These are phyloP conservation scores for Willisornis vidua DNA, from an alignment of 2,113 vertebrate species.

Conservation along the genomic window DNA sequence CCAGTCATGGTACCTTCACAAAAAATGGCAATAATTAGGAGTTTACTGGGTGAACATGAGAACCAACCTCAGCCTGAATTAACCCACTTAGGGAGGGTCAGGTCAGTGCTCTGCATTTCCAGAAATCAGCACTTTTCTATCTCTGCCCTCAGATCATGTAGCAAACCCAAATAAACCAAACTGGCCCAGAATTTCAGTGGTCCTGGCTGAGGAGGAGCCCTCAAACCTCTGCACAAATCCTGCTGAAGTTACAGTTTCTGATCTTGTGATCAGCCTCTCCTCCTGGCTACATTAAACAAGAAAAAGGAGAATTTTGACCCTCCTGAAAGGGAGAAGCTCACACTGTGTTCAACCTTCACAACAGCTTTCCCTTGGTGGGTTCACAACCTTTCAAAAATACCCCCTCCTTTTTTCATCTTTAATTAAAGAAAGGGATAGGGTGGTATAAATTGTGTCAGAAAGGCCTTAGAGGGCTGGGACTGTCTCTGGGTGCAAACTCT, in stretches of 20 bases:
- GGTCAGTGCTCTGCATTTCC: not conserved
- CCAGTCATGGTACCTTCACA: not conserved
- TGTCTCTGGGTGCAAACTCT: not conserved
- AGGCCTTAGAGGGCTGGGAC: not conserved
- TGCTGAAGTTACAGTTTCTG: not conserved
- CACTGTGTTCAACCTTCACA: rapidly evolving
- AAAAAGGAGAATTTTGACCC: not conserved
- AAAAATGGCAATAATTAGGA: not conserved
- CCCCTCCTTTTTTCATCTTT: not conserved
- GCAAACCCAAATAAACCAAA: not conserved
- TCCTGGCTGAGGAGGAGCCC: not conserved
- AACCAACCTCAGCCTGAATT: not conserved
- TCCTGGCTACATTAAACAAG: not conserved
- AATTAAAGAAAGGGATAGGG: not conserved
- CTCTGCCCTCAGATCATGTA: not conserved
- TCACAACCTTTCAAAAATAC: not conserved
- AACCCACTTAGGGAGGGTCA: not conserved
- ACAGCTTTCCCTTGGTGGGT: not conserved
- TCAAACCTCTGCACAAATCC: not conserved
- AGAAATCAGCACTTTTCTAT: not conserved
- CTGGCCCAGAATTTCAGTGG: not conserved
- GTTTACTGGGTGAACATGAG: not conserved
- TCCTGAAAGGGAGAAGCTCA: not conserved
- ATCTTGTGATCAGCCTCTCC: not conserved
- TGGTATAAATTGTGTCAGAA: not conserved